Conservation (phyloP, 1,140 invertebrate species). For the Anagrus nilaparvatae region DNA sequence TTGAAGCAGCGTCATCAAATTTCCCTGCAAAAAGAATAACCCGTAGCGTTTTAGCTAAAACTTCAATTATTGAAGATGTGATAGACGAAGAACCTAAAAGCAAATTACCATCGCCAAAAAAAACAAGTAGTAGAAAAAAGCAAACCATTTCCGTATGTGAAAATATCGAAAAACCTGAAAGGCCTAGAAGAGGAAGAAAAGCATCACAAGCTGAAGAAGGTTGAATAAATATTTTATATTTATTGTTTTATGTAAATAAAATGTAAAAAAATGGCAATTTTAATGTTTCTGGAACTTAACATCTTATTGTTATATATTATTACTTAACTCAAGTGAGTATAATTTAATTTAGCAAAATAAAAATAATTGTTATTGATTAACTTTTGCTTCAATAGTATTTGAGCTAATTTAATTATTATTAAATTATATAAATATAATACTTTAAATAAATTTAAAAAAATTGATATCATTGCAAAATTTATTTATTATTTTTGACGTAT, state of each 20-base stretch:
- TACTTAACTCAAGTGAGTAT: neutral
- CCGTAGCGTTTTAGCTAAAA: slow-evolving; percentile 13
- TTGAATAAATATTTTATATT: neutral
- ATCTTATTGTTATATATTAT: neutral
- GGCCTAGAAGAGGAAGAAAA: slow-evolving; percentile 19
- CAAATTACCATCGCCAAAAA: slow-evolving; percentile 4
- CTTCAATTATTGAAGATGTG: slow-evolving; percentile 14
- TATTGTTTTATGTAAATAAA: neutral
- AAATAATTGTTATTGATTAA: neutral
- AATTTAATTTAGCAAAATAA: neutral
- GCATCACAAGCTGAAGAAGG: slow-evolving; percentile 21
- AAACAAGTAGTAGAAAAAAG: slow-evolving; percentile 17
- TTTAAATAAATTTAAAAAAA: neutral
- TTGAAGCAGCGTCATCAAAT: slow-evolving; percentile 17
- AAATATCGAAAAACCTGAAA: slow-evolving; percentile 11
- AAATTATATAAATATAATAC: no score
- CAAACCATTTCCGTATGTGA: slow-evolving; percentile 15
- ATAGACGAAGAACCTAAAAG: slow-evolving; percentile 19
- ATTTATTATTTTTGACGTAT: slow-evolving; percentile 4
- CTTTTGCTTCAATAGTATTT: no score
- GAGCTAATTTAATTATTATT: no score
- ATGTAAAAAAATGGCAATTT: neutral
- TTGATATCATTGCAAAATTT: neutral
- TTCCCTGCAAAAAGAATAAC: slow-evolving; percentile 11
- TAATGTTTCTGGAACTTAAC: neutral